Conservation (phyloP, 2,797 vertebrate genomes). For the Spheniscus humboldti region DNA sequence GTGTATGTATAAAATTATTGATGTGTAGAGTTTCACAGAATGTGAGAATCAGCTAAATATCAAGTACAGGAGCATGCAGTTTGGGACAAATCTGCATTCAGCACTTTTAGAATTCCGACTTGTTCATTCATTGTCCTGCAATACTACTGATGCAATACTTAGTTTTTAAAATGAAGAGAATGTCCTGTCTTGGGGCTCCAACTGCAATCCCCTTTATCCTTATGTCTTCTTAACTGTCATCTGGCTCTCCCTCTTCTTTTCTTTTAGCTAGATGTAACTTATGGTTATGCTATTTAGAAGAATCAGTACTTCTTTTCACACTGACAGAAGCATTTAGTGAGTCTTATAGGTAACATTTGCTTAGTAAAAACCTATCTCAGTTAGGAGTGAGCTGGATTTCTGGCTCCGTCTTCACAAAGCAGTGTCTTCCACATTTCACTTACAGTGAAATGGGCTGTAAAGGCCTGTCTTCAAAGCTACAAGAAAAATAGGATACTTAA, state of each 20-base stretch:
- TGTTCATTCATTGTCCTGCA: background rate
- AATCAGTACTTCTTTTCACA: background rate
- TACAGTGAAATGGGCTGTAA: background rate
- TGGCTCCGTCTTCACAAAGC: background rate
- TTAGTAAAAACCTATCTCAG: background rate
- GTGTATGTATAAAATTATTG: background rate
- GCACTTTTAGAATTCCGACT: background rate
- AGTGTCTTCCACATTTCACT: background rate
- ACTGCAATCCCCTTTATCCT: background rate
- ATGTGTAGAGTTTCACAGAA: background rate
- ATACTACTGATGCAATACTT: background rate
- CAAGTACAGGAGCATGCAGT: background rate
- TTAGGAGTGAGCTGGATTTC: background rate
- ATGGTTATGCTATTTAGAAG: background rate
- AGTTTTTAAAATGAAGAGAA: background rate
- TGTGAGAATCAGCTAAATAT: background rate
- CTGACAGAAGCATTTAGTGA: background rate
- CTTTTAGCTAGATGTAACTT: background rate
- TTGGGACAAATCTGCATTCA: background rate
- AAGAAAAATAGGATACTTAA: background rate
- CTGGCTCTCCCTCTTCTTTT: background rate
- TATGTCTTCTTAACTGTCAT: background rate
- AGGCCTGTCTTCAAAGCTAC: background rate
- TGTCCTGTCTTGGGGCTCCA: background rate
- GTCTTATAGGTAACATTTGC: background rate